phyloP scores from a whole-genome alignment of 2,888 invertebrate genomes.

The Acheta domesticus region DNA sequence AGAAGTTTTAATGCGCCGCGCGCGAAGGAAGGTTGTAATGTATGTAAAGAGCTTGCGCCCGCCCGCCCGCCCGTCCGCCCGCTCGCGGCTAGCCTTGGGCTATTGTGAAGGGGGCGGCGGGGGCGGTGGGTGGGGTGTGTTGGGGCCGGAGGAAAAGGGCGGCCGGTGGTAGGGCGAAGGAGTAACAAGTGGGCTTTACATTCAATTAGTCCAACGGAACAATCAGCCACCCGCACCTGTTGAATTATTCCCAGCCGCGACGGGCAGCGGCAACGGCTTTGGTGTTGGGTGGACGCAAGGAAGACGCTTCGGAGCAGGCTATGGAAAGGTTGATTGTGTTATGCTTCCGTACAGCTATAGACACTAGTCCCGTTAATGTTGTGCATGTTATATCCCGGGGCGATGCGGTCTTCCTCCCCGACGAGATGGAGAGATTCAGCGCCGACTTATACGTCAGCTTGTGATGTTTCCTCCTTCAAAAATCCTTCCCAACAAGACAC shows the following conservation, averaged over 20 bases:
- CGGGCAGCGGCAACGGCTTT: not conserved
- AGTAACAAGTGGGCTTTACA: conserved; percentile 18
- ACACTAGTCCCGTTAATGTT: too few relatives aligned
- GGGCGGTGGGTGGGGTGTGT: not conserved
- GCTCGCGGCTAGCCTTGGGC: not conserved
- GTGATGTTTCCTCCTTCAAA: too few relatives aligned
- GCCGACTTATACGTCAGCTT: too few relatives aligned
- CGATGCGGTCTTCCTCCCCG: too few relatives aligned
- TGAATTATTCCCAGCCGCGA: not conserved
- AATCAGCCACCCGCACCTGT: conserved; percentile 9
- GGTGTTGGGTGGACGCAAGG: too few relatives aligned
- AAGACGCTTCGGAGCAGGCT: too few relatives aligned
- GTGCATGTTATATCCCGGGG: too few relatives aligned
- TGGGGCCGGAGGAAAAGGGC: not conserved
- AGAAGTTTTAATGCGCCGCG: conserved; percentile 1
- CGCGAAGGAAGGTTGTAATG: not conserved
- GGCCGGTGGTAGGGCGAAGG: not conserved
- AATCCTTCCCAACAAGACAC: too few relatives aligned
- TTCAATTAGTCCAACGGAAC: not conserved
- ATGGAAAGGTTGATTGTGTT: too few relatives aligned
- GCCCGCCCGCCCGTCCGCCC: not conserved
- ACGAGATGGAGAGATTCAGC: too few relatives aligned
- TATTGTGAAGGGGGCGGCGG: not conserved
- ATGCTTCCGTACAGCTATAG: too few relatives aligned
- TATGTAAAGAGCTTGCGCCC: not conserved